These are phyloP conservation scores for Apamea anceps DNA, from an alignment of 2,888 invertebrate genomes.

Conservation along the genomic window DNA sequence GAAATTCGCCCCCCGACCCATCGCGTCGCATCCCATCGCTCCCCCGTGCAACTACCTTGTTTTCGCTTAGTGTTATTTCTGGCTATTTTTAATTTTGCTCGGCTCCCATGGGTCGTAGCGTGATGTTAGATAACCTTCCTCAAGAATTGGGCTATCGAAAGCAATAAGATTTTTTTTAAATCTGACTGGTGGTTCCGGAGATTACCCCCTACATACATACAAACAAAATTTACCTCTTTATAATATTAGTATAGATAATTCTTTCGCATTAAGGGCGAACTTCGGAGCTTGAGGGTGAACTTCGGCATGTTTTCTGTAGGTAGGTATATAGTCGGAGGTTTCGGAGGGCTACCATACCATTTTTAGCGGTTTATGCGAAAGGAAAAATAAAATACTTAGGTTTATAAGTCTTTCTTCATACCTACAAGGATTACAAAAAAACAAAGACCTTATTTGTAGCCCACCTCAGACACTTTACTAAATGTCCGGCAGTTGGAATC, in stretches of 20 bases:
- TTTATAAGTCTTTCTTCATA: not conserved
- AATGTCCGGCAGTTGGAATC: constrained; percentile 48
- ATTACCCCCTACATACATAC: too few relatives aligned
- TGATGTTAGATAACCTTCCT: too few relatives aligned
- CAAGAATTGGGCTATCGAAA: too few relatives aligned
- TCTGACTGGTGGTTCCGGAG: too few relatives aligned
- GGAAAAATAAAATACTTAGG: not conserved
- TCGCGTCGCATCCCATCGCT: too few relatives aligned
- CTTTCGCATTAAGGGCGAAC: not conserved
- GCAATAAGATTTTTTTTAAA: too few relatives aligned
- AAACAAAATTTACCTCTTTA: too few relatives aligned
- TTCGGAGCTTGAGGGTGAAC: not conserved
- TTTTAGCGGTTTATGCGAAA: not conserved
- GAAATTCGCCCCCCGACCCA: too few relatives aligned
- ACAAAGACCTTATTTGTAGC: not conserved
- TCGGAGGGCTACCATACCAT: not conserved
- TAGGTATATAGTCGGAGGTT: not conserved
- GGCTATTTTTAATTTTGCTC: too few relatives aligned
- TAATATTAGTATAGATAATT: not conserved
- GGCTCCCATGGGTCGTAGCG: too few relatives aligned
- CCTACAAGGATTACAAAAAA: constrained; percentile 25
- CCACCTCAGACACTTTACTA: constrained; percentile 19
- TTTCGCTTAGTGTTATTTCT: too few relatives aligned
- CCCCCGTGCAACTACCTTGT: too few relatives aligned
- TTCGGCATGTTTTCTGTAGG: not conserved